Percentiles rank a stretch among this genome's conserved stretches.
These are phyloP conservation scores for Pandemis cinnamomeana DNA, from an alignment of 2,888 invertebrate species.

Conservation along the genomic window DNA sequence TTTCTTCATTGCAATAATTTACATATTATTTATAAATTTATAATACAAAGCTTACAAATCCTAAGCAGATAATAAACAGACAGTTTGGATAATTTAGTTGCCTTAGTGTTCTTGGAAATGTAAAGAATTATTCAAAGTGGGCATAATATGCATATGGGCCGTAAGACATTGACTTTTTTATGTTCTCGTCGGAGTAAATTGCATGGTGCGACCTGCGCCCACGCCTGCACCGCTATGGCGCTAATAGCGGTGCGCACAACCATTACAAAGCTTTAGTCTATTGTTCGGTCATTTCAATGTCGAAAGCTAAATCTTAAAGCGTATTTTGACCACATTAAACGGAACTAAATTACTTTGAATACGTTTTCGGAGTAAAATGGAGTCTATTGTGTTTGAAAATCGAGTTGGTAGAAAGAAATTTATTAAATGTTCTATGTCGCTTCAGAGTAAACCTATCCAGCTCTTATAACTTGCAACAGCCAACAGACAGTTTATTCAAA, in stretches of 20 bases:
- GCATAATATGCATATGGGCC: constrained; percentile 46
- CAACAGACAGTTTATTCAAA: background rate
- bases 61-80: constrained; percentile 35
- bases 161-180: constrained; percentile 57
- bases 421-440: background rate
- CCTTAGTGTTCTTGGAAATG: constrained; percentile 32
- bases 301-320: constrained; percentile 35
- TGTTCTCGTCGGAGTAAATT: constrained; percentile 61
- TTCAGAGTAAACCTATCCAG: background rate
- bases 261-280: constrained; percentile 31
- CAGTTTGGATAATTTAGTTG: constrained; percentile 34
- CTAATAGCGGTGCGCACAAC: constrained; percentile 29
- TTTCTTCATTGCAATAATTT: constrained; percentile 24
- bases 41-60: constrained; percentile 26
- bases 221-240: constrained; percentile 36
- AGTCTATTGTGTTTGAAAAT: constrained; percentile 1
- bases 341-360: constrained; percentile 31
- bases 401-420: background rate
- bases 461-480: background rate
- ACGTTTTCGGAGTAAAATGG: constrained; percentile 10
- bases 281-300: constrained; percentile 40
- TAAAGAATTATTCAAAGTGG: constrained; percentile 37
- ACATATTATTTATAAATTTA: constrained; percentile 26
- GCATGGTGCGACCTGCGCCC: constrained; percentile 51
- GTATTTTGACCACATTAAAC: constrained; percentile 31